Evolutionary conservation across 2,113 vertebrate species (phyloP).

Genomic region (Brachirus orientalis): DNA sequence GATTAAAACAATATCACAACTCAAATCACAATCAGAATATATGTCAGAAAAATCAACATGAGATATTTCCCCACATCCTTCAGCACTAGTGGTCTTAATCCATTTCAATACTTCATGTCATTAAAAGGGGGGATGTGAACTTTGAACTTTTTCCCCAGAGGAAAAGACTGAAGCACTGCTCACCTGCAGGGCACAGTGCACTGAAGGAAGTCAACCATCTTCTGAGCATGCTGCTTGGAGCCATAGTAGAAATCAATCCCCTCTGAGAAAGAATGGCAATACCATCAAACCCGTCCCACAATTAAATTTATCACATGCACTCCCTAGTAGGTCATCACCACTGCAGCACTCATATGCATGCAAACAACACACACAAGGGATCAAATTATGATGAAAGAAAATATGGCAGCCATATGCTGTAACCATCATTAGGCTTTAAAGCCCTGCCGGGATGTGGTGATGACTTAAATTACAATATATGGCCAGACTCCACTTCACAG

Average conservation of each 20-base stretch:
- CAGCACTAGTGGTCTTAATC: no score
- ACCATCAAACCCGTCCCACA: conserved; percentile 20
- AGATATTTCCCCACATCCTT: no score
- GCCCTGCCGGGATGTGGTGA: conserved; percentile 40
- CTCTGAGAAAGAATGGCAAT: conserved; percentile 79
- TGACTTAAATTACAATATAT: conserved; percentile 43
- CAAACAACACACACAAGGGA: conserved; percentile 1
- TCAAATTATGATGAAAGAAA: conserved; percentile 20
- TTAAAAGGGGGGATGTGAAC: no score
- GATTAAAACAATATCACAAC: no score
- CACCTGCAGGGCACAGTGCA: conserved; percentile 95
- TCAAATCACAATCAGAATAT: no score
- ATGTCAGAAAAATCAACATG: no score
- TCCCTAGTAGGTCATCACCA: conserved; percentile 2
- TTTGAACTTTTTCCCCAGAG: neutral
- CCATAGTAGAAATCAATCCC: conserved; percentile 97
- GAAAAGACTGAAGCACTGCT: conserved; percentile 3
- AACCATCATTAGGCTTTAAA: conserved; percentile 55
- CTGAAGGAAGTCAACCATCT: conserved; percentile 98
- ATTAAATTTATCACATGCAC: conserved; percentile 26
- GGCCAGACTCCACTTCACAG: conserved; percentile 37
- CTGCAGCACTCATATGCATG: conserved; percentile 3
- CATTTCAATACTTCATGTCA: no score
- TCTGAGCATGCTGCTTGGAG: conserved; percentile 94
- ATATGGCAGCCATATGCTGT: conserved; percentile 70